Base-by-base conservation (phyloP, 2,113 vertebrate genomes). In the rat (Rattus norvegicus) region DNA sequence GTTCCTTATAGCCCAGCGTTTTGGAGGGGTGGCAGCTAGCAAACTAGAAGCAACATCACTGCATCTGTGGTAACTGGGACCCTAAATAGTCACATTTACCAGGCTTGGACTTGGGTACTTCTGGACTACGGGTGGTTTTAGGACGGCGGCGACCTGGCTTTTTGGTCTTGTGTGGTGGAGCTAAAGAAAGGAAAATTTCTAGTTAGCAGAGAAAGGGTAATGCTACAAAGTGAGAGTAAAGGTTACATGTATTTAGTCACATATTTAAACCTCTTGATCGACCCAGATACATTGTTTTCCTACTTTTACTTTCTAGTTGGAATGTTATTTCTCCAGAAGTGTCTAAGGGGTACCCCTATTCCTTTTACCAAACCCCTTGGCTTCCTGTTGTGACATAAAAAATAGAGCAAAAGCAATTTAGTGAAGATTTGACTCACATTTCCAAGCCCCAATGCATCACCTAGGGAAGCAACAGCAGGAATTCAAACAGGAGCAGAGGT, bases 81-180 rank as follows among this genome's bases (percentile, higher is more conserved):
- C 39, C n/a, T 85, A 85, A 80, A 96, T 67, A 43, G 96, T 88
- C 10, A 86, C 94, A 97, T 98, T 99, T 99, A 99, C 99, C 99
- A 94, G 98, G 95, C 98, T 97, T 97, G 89, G 54, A 95, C 75
- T 98, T 97, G 87, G 98, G 95, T 52, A 94, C 97, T 75, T 98
- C 97, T 97, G 98, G 98, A 94, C 95, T 98, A 93, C 84, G 97
- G 96, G 98, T 94, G 85, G 97, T 54, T 98, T 98, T 98, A 97
- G 97, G 97, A 88, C 91, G 97, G 24, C 96, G 97, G 70, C 39
- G 96, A 97, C 97, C 89, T 80, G 98, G 97, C 88, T 16, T 91
- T 20, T 43, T 96, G 92, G 92, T 98, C 95, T 98, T 98, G 92
- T 72, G 96, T 92, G 98, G 87, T 43, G 43, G 43, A 98, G 96